Conservation (phyloP, 2,113 vertebrate species). For the Dasyprocta punctata region DNA sequence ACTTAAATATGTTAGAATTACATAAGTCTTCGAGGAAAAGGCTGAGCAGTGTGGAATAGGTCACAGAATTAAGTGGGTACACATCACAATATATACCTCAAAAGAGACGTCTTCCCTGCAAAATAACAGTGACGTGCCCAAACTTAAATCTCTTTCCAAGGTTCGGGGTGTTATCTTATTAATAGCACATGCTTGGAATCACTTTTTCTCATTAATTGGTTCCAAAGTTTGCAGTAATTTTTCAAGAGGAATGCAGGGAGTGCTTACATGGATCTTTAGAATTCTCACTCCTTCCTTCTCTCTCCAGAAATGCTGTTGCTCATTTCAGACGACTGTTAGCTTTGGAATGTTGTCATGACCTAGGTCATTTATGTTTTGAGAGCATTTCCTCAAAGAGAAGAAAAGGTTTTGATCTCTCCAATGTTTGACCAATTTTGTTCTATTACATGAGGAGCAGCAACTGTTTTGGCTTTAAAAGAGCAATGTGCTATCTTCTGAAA, state of each 20-base stretch:
- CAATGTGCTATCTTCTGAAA: background rate
- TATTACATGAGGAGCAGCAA: background rate
- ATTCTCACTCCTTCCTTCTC: background rate
- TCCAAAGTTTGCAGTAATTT: background rate
- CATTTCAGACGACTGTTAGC: background rate
- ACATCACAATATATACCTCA: background rate
- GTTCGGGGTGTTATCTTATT: background rate
- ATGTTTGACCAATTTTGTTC: background rate
- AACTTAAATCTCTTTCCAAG: slow-evolving; percentile 36
- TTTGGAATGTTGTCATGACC: background rate
- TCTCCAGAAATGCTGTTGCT: background rate
- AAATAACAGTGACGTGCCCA: background rate
- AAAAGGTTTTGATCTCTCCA: background rate
- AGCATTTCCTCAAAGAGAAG: background rate
- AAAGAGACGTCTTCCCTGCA: background rate
- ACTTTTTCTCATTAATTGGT: background rate
- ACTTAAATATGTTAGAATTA: slow-evolving; percentile 6
- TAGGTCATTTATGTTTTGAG: background rate
- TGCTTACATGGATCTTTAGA: background rate
- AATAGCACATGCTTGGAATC: slow-evolving; percentile 21
- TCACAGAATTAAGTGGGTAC: background rate
- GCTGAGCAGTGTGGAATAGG: background rate
- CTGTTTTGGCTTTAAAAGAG: background rate
- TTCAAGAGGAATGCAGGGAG: slow-evolving; percentile 18
- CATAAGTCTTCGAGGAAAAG: background rate